Percentiles rank a stretch among this genome's conserved stretches.
Conservation (phyloP, 2,797 vertebrate genomes). For the Melopsittacus undulatus region DNA sequence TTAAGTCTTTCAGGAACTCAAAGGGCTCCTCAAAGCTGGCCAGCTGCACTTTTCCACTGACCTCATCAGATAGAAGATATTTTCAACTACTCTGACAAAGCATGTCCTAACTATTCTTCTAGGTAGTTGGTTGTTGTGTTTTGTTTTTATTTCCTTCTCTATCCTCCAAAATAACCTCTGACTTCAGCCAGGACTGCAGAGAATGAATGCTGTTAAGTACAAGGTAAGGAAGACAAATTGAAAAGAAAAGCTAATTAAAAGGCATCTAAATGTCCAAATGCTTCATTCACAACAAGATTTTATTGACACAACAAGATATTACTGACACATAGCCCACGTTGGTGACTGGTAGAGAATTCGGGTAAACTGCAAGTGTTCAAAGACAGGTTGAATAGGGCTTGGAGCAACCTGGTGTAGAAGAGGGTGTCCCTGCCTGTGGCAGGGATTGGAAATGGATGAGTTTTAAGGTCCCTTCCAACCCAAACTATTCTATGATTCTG, state of each 20-base stretch:
- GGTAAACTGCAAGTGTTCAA: background rate
- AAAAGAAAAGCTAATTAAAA: background rate
- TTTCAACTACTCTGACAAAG: background rate
- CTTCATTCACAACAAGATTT: background rate
- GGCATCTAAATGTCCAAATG: background rate
- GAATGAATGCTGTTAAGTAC: background rate
- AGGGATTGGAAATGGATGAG: background rate
- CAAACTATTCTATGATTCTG: background rate
- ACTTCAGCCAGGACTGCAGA: background rate
- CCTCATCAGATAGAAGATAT: background rate
- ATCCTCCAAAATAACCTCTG: background rate
- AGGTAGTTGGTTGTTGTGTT: background rate
- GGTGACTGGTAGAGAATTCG: background rate
- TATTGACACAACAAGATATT: too few relatives aligned
- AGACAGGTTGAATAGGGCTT: background rate
- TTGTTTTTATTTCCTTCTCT: background rate
- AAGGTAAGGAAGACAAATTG: background rate
- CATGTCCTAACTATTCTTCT: background rate
- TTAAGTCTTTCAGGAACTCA: background rate
- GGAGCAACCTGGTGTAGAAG: background rate
- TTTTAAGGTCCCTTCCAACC: background rate
- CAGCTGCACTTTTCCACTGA: background rate
- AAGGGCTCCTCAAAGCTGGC: too few relatives aligned
- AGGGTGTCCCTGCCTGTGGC: background rate
- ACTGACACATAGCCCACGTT: accelerated